Evolutionary conservation across 2,797 vertebrate genomes (phyloP), one percentile per base, ranked within the genome.

Genomic region (Scolopax rusticola): DNA sequence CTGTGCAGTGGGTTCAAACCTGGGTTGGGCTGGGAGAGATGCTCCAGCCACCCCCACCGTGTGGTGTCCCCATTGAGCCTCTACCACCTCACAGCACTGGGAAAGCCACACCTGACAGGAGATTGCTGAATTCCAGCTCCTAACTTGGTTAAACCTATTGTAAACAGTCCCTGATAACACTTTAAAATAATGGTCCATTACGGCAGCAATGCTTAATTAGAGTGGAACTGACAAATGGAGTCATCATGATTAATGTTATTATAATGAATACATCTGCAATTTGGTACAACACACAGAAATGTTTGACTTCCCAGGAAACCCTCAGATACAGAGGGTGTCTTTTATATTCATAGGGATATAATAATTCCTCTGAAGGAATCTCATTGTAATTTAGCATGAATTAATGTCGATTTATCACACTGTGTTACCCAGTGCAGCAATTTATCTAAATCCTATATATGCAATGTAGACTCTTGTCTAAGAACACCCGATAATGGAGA

Each of bases 191-290:
- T 73, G 43, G 89, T 73, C 77, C 59, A 82, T 91, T 93, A 86
- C 6, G 2, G 70, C 48, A 84, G 77, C 76, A 56, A 65, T 95
- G 73, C 87, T 96, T 95, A 96, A 94, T 96, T 96, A 94, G 82
- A 82, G 80, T 88, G 83, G 85, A 96, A 90, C 73, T 95, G 96
- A 96, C 91, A 95, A 96, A 95, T 84, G 73, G 79, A 95, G 54
- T 75, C 54, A 67, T 95, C 63, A 24, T 93, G 93, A 96, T 95
- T 91, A 84, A 96, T 93, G 85, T 90, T 86, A 73, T 63, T 93
- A 33, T 86, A 94, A 94, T 91, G 85, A 91, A 86, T 84, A 90
- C 74, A 88, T 86, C 79, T 93, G 87, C 76, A 94, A 51, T 88
- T 93, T 84, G 73, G 47, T 95, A 27, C 53, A 89, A 71, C 68